These are phyloP conservation scores for Scartelaos histophorus DNA, from an alignment of 2,113 vertebrate species.

Conservation along the genomic window DNA sequence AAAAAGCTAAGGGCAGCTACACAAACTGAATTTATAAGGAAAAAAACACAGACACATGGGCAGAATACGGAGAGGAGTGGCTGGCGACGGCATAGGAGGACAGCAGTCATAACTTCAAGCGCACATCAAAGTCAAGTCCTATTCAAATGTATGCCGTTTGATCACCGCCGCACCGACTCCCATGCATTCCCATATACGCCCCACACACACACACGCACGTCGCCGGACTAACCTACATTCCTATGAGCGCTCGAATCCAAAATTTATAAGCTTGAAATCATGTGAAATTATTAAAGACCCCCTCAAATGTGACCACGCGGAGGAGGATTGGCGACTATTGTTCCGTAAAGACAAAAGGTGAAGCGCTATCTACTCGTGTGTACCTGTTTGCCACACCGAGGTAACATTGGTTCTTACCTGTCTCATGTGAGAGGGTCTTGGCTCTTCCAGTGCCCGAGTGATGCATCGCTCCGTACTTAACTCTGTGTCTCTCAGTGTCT, in stretches of 20 bases:
- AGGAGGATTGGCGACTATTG: constrained; percentile 27
- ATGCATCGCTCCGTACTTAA: constrained; percentile 88
- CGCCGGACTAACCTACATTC: constrained; percentile 34
- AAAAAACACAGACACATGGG: constrained; percentile 1
- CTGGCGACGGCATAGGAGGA: constrained; percentile 38
- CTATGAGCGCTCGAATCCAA: constrained; percentile 8
- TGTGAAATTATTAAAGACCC: constrained; percentile 28
- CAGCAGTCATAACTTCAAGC: constrained; percentile 70
- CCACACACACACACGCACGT: neutral
- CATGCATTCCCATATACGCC: constrained; percentile 13
- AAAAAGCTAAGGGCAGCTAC: constrained; percentile 40
- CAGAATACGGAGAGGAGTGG: neutral
- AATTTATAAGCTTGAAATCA: constrained; percentile 9
- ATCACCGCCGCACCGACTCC: constrained; percentile 37
- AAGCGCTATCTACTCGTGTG: neutral
- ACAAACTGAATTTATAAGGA: constrained; percentile 21
- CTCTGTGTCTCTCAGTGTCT: constrained; percentile 76
- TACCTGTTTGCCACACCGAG: neutral
- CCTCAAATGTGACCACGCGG: neutral
- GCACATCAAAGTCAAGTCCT: constrained; percentile 68
- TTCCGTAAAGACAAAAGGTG: constrained; percentile 18
- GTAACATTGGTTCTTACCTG: constrained; percentile 84
- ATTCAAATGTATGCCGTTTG: constrained; percentile 66
- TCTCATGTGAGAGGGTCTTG: constrained; percentile 92
- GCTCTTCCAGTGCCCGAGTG: constrained; percentile 86